Base-by-base conservation (phyloP, 2,113 vertebrate genomes). In the Pongo abelii region DNA sequence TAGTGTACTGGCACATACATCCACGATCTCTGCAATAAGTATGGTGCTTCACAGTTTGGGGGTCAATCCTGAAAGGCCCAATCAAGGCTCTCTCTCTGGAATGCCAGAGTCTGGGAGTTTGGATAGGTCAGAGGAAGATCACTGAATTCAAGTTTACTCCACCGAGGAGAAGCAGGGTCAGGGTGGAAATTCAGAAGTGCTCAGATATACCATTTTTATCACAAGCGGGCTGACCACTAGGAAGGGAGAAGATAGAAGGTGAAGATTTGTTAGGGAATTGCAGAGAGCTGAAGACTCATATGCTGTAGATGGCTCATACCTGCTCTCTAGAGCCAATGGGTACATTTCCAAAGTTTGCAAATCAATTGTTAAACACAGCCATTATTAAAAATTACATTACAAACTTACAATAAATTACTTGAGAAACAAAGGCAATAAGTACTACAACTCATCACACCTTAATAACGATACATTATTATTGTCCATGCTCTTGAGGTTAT, bases 281-380 rank as follows among this genome's bases (percentile, higher is more conserved):
- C 5, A 70, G 89, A 50, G 25, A 10, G 40, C 40, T 70, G 67
- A 27, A 25, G 27, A 52, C 57, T 22, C 14, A 2, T 13, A 0
- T 25, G 9, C 67, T 50, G 43, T 48, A 16, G 11, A 17, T 32
- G 20, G 50, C 14, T 46, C 18, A 22, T 22, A 50, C 43, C 22
- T 18, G 18, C 70, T 67, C 23, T 59, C 35, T 38, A 59, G 23
- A 72, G 67, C 25, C 50, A 6, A 35, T 32, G 35, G 35, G 48
- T 18, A 50, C 6, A 86, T 75, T 83, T 93, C 27, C 12, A 79
- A 89, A 89, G 20, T 64, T 70, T 95, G 57, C 55, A 74, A 91
- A 48, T 69, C 8, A 8, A 30, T 75, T 43, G 55, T 93, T 95
- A 89, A n/a, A 59, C 38, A 64, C 1, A 77, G 50, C 25, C n/a